These are phyloP conservation scores for Tenebrosternarchus preto DNA, from an alignment of 2,113 vertebrate species.

Conservation along the genomic window DNA sequence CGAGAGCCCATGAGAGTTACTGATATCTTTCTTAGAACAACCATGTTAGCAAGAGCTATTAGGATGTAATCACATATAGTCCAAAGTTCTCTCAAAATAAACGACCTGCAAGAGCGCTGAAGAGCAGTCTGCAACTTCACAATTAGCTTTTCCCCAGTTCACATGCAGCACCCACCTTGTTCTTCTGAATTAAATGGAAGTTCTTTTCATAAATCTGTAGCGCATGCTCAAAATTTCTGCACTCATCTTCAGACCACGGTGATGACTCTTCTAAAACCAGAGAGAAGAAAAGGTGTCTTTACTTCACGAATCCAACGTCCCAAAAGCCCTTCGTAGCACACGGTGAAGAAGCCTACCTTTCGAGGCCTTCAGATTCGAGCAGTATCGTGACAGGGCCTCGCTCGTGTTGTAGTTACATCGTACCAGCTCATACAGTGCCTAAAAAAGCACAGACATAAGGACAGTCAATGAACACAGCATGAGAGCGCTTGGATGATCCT, in stretches of 20 bases:
- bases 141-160: not conserved
- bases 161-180: slow-evolving; percentile 78
- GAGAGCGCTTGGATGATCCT: no score
- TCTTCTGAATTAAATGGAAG: slow-evolving; percentile 98
- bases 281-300: not conserved
- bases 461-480: slow-evolving; percentile 17
- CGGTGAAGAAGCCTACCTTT: slow-evolving; percentile 78
- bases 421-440: slow-evolving; percentile 92
- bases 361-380: slow-evolving; percentile 80
- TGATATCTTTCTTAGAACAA: not conserved
- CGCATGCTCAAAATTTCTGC: slow-evolving; percentile 94
- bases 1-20: no score
- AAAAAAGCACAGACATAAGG: slow-evolving; percentile 25
- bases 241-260: slow-evolving; percentile 98
- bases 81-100: no score
- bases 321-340: not conserved
- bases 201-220: slow-evolving; percentile 97
- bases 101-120: not conserved
- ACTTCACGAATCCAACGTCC: not conserved
- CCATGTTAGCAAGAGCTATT: no score
- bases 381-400: slow-evolving; percentile 87
- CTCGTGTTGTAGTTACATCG: slow-evolving; percentile 87
- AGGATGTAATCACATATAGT: no score
- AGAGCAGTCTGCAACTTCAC: no score
- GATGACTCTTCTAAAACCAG: slow-evolving; percentile 81